Evolutionary conservation across 2,113 vertebrate species (phyloP), one percentile per base, ranked within the genome.

Genomic region (Gavialis gangeticus): DNA sequence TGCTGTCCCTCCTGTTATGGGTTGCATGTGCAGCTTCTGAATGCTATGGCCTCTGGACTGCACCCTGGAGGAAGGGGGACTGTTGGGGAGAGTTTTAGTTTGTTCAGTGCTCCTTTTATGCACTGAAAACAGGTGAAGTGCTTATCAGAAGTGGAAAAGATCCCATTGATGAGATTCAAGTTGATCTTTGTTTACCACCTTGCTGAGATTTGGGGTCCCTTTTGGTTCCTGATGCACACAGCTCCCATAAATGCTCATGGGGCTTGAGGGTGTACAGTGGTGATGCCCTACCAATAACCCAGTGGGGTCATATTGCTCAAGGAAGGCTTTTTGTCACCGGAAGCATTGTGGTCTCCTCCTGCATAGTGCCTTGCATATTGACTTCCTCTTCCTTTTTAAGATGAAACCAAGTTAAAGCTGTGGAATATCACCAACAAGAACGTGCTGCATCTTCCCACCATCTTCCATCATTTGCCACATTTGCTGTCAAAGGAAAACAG

Each of bases 381-480:
- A 94, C 95, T 96, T 96, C 93, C 92, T 97, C 91, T 96, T 96
- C 96, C 87, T 97, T 91, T 97, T 96, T 85, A 97, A 99, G 99
- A 99, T 97, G 99, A 99, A 97, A 99, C 99, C 25, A 98, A 99
- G 94, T 97, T 99, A 97, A 99, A 99, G 98, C 97, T 99, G 84
- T 99, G 99, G 99, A 99, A 99, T 78, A 98, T 98, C 96, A 99
- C 99, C 91, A 99, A 99, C 97, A 99, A 99, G 97, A 99, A 99
- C 98, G 98, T 99, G 91, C 98, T 99, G 91, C 99, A 99, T 98
- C 98, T 99, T 94, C 99, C 99, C 96, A 99, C 99, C 85, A 99
- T 99, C 98, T 99, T 99, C 98, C 99, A 99, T 97, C 99, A 99
- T 97, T 98, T 99, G 95, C 99, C 99, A n/a, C 99, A 99, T 98